Base-by-base conservation (phyloP, 2,113 vertebrate species). In the Dicaeum eximium region DNA sequence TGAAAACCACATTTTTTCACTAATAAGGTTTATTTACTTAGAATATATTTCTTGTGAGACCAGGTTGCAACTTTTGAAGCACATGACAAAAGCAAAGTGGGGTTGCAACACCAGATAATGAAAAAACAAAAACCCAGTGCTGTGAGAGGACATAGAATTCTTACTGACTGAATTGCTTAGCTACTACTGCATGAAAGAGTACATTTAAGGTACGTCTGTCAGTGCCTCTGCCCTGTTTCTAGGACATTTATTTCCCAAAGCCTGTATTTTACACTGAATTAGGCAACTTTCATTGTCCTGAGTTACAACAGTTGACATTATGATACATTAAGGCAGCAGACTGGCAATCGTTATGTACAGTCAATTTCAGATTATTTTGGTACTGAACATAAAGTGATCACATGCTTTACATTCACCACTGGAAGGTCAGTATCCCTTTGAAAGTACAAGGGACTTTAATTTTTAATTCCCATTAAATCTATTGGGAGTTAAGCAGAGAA, bases 381-480 rank as follows among this genome's bases (percentile, higher is more conserved):
- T 78, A 51, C 21, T 11, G 13, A 70, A 38, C 60, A 35, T 85
- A 45, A 89, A 57, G 60, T 71, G 57, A 64, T 83, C 48, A 37
- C 17, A 37, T 66, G 56, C 57, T 93, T 60, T 70, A 37, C 35
- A 53, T 79, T 84, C 1, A 4, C 61, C 64, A 4, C 33, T 69
- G 56, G 72, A 90, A 94, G 56, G 88, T 92, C 69, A 92, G 37
- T 61, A 88, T 77, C 89, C 24, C 48, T 80, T 78, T 80, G 51
- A 24, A 94, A 88, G 64, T 16, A 64, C 61, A 93, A 92, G 40
- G 15, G 64, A 75, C 84, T 94, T 90, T 74, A 65, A 70, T 80
- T 94, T 45, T 91, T 96, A 93, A 90, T 96, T 96, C 72, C n/a
- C 33, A 9, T 61, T 95, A 92, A 89, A 92, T 89, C 77, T 93